Percentiles rank a stretch among this genome's conserved stretches.
Conservation (phyloP, 2,113 vertebrate species). For the Eurypyga helias region DNA sequence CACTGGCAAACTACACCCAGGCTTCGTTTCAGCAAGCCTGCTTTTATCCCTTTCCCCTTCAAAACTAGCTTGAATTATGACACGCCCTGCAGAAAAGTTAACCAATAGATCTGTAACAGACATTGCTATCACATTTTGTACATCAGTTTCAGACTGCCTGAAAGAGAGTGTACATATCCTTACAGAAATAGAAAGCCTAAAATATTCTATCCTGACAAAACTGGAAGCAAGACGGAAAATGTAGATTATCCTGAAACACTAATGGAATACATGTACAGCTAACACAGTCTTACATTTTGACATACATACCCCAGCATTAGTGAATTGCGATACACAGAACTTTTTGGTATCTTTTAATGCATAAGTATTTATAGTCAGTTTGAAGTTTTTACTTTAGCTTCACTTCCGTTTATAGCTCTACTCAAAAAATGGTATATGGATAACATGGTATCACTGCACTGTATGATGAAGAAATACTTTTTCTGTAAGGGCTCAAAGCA, state of each 20-base stretch:
- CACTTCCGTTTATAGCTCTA: not conserved
- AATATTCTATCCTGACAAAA: not conserved
- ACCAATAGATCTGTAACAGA: not conserved
- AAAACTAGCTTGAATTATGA: too few relatives aligned
- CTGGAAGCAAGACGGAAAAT: not conserved
- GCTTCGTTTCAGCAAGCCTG: too few relatives aligned
- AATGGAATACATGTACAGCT: not conserved
- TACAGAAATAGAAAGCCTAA: not conserved
- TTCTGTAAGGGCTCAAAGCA: not conserved
- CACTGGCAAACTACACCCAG: too few relatives aligned
- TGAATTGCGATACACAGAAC: not conserved
- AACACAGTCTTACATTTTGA: not conserved
- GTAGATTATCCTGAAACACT: not conserved
- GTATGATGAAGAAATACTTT: not conserved
- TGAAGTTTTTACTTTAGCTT: not conserved
- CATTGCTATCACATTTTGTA: not conserved
- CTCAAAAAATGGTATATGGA: fast-evolving
- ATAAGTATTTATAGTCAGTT: not conserved
- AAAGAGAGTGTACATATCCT: not conserved
- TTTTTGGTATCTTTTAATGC: not conserved
- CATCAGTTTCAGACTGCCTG: not conserved
- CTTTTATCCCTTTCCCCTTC: too few relatives aligned
- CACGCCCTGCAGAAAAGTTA: too few relatives aligned
- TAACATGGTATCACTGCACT: not conserved
- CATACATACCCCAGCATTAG: not conserved